These are phyloP conservation scores for Bradypodion ventrale DNA, from an alignment of 2,797 vertebrate genomes.

Conservation along the genomic window DNA sequence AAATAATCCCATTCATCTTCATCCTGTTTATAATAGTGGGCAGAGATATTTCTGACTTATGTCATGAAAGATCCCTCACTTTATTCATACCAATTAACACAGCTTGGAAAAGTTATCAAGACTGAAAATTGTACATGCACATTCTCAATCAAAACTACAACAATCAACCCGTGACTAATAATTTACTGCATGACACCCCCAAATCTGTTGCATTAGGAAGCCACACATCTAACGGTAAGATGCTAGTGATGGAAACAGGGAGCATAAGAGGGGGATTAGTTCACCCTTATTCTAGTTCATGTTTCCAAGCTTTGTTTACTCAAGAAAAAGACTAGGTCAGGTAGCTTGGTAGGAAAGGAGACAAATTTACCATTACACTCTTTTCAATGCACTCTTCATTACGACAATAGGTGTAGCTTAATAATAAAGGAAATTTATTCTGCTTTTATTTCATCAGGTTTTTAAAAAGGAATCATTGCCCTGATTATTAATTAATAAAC, in stretches of 20 bases:
- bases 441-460: conserved; percentile 51
- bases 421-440: conserved; percentile 37
- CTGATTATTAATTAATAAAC: conserved; percentile 51
- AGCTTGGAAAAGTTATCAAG: too few species aligned
- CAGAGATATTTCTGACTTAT: background rate
- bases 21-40: background rate
- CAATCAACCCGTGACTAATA: too few species aligned
- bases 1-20: background rate
- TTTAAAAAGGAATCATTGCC: conserved; percentile 36
- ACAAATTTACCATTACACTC: conserved; percentile 48
- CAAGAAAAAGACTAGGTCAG: conserved; percentile 34
- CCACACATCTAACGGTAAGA: too few species aligned
- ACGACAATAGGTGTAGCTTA: conserved; percentile 26
- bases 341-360: conserved; percentile 31
- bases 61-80: background rate
- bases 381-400: conserved; percentile 14
- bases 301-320: conserved; percentile 48
- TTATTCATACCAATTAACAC: background rate
- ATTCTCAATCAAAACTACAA: too few species aligned
- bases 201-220: too few species aligned
- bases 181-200: too few species aligned
- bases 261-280: background rate
- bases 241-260: too few species aligned
- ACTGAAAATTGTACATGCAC: too few species aligned
- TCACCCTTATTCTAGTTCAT: background rate